phyloP scores from a whole-genome alignment of 2,888 invertebrate species.

The Sepioteuthis lessoniana region DNA sequence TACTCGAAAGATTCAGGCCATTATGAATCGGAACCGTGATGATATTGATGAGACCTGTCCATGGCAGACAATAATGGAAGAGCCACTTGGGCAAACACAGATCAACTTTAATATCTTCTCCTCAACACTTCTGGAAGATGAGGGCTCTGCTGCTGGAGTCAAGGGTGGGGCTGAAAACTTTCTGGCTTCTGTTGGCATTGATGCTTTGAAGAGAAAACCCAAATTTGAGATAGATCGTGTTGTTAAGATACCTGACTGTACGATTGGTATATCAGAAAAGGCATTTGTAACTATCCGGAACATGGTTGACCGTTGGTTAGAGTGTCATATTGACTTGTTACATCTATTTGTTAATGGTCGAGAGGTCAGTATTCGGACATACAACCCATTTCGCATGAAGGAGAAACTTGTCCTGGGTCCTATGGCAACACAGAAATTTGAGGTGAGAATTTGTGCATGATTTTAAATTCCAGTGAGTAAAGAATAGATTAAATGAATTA shows the following conservation, averaged over 20 bases:
- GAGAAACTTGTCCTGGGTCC: background rate
- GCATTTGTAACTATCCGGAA: background rate
- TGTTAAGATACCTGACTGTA: background rate
- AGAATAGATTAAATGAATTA: too few species aligned
- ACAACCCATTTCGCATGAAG: background rate
- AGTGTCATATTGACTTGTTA: background rate
- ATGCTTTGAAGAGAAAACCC: background rate
- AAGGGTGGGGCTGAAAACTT: background rate
- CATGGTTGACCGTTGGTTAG: background rate
- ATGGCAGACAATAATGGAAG: constrained; percentile 35
- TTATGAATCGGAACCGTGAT: background rate
- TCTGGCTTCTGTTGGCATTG: background rate
- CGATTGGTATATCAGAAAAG: background rate
- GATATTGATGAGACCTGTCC: background rate
- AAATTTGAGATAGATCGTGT: background rate
- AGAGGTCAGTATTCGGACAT: background rate
- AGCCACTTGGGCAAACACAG: constrained; percentile 40
- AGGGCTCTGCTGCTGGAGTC: background rate
- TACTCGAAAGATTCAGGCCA: background rate
- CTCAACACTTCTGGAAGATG: background rate
- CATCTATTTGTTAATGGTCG: constrained; percentile 12
- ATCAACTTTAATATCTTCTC: background rate
- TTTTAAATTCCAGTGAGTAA: too few species aligned
- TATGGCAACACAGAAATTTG: background rate
- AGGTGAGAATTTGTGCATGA: background rate